Evolutionary conservation across 2,113 vertebrate genomes (phyloP), one percentile per base, ranked within the genome.

Genomic region (Mirounga angustirostris): DNA sequence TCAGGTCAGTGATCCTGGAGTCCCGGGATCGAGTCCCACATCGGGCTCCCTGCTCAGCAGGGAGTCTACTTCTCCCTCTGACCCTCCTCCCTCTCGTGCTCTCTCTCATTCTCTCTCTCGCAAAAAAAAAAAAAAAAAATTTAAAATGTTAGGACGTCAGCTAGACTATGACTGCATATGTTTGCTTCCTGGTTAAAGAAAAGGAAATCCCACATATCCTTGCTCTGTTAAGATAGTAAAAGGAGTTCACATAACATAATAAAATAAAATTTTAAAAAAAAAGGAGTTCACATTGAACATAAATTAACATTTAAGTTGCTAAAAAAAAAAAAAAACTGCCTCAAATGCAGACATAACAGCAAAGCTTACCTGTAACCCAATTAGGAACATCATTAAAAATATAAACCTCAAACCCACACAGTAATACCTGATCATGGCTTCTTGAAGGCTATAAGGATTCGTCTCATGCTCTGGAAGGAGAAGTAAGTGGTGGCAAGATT

Each of bases 111-210:
- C 40, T 43, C 40, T 43, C 40, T 43, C 40, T 43, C 40, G 3
- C 40, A 43, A 43, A 43, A 43, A 43, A 43, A 43, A 43, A 43
- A 40, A 43, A 43, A 43, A 43, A 43, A 43, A 43, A 5, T 43
- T 85, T 50, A 30, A 78, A 79, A 79, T 92, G 56, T 52, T 40
- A 50, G 11, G 36, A 33, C 13, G 3, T 54, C 21, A 93, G n/a
- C n/a, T 81, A 85, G 30, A 86, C 26, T 28, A 13, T 46, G 54
- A 65, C 36, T 54, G 22, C 9, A 28, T 18, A 33, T 26, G 33
- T 95, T 73, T 74, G 65, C 50, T 63, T 94, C 24, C 91, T 84
- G 63, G 14, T 63, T 71, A 65, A 92, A 94, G 21, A 54, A 52
- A 90, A 87, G 26, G 43, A 87, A 92, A 89, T 24, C 21, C 15